These are phyloP conservation scores for Lutjanus erythropterus DNA, from an alignment of 2,113 vertebrate genomes.

Conservation along the genomic window DNA sequence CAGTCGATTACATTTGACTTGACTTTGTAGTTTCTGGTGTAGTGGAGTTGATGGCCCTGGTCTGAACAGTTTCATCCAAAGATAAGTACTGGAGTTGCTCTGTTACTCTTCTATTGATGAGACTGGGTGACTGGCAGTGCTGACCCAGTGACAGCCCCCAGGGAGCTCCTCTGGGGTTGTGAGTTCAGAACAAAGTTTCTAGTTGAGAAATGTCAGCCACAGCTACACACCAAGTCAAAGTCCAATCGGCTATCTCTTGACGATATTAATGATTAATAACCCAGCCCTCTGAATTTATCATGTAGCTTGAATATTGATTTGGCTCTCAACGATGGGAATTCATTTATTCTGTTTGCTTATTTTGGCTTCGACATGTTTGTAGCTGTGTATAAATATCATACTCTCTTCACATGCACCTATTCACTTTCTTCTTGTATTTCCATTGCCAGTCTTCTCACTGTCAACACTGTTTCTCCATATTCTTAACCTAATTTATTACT, in stretches of 20 bases:
- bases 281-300: conserved; percentile 41
- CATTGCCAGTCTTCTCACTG: background rate
- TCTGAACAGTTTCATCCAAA: background rate
- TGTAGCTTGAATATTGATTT: conserved; percentile 57
- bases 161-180: conserved; percentile 8
- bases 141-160: conserved; percentile 2
- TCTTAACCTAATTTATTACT: background rate
- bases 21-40: background rate
- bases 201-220: conserved; percentile 43
- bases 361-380: background rate
- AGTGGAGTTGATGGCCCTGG: background rate
- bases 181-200: conserved; percentile 47
- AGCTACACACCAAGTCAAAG: conserved; percentile 31
- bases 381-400: background rate
- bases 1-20: background rate
- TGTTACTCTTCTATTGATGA: conserved; percentile 30
- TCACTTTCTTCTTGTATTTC: background rate
- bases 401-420: background rate
- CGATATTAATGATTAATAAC: conserved; percentile 58
- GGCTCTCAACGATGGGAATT: background rate
- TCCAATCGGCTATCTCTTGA: conserved; percentile 36
- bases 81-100: background rate
- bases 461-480: background rate
- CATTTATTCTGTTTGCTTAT: conserved; percentile 41
- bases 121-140: conserved; percentile 19